Evolutionary conservation across 2,888 invertebrate species (phyloP).

Genomic region (Acanthosepion pharaonis): DNA sequence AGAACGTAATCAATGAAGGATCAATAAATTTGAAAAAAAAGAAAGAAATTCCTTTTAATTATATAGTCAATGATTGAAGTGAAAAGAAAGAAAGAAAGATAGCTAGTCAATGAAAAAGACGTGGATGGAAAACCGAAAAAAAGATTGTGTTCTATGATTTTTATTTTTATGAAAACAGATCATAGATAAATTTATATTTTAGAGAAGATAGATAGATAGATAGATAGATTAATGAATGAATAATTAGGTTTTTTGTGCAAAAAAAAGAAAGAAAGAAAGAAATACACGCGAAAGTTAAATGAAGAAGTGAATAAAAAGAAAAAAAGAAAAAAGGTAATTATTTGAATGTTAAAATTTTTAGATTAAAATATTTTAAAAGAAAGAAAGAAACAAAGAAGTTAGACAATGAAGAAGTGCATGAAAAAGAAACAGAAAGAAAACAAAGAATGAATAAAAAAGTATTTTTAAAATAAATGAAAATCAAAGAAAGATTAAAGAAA

Average conservation of each 20-base stretch:
- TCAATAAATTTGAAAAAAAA: too few species aligned
- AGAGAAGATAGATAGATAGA: too few species aligned
- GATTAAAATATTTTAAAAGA: too few species aligned
- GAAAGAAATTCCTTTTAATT: too few species aligned
- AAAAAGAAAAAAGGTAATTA: neutral
- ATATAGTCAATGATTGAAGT: neutral
- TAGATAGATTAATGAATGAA: neutral
- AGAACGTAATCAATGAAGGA: neutral
- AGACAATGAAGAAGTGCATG: neutral
- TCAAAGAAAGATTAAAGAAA: neutral
- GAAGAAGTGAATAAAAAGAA: neutral
- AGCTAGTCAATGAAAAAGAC: neutral
- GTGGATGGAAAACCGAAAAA: neutral
- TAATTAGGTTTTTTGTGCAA: too few species aligned
- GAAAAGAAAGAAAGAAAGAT: too few species aligned
- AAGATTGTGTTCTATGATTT: too few species aligned
- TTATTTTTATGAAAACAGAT: too few species aligned
- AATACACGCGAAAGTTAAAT: neutral
- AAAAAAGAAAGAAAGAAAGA: neutral
- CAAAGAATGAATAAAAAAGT: neutral
- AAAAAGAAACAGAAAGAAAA: neutral
- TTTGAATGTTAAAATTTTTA: too few species aligned
- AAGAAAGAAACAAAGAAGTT: neutral
- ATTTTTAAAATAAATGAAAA: too few species aligned
- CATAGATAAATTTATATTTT: too few species aligned